A percentile compares a stretch with the other conserved stretches of the same genome.
phyloP scores from a whole-genome alignment of 1,140 invertebrate genomes.

The Caenorhabditis elegans region DNA sequence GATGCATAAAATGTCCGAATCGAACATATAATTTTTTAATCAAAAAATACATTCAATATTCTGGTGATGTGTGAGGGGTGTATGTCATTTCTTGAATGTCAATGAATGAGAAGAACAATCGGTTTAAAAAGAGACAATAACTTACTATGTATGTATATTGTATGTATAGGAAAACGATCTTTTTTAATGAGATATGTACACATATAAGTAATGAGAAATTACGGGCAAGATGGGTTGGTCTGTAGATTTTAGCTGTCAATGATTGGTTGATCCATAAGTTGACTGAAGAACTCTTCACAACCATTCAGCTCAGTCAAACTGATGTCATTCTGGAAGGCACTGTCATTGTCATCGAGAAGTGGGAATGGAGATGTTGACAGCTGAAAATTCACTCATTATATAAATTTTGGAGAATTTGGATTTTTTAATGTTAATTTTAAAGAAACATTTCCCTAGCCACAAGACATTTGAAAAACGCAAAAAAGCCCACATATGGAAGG shows the following conservation, averaged over 20 bases:
- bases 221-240: neutral
- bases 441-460: too few species aligned
- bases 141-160: conserved; percentile 27
- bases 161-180: neutral
- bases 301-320: conserved; percentile 17
- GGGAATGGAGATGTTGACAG: neutral
- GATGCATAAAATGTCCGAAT: too few species aligned
- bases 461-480: too few species aligned
- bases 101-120: neutral
- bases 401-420: too few species aligned
- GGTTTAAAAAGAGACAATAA: conserved; percentile 5
- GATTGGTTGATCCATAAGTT: neutral
- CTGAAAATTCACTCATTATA: too few species aligned
- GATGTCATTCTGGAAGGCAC: neutral
- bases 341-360: neutral
- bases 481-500: too few species aligned
- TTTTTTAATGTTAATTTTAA: too few species aligned
- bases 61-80: too few species aligned
- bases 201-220: neutral
- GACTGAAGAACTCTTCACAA: conserved; percentile 6
- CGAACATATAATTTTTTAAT: too few species aligned
- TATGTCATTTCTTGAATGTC: conserved; percentile 14
- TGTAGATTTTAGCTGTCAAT: neutral
- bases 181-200: conserved; percentile 25
- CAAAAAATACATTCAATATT: too few species aligned